Base-by-base conservation (phyloP, 2,888 invertebrate species). In the Apoderus coryli region DNA sequence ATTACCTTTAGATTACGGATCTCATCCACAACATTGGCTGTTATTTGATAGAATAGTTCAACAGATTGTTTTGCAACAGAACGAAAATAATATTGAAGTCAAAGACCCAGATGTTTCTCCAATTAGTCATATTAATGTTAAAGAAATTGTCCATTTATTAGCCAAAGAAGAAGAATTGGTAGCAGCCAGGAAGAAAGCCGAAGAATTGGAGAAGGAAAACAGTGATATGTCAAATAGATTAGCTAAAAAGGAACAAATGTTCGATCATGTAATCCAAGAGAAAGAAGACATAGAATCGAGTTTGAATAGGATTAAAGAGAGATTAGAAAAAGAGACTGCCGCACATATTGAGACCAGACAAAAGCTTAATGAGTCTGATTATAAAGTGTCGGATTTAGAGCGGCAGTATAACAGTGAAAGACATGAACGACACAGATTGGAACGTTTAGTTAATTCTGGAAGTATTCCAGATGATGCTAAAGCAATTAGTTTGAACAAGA, bases 381-480 rank as follows among this genome's bases (percentile, higher is more conserved):
- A 69, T 42, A 43, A 52, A 27, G 53, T 55, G 5, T 52, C 57
- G 3, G 63, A 63, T 36, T 46, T 67, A 34, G 66, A 67, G 41
- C 51, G 65, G 14, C 67, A 71, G 63, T 57, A 85, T 14, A 72
- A 68, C 39, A 78, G 75, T 49, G 84, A 85, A 53, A 69, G 84
- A 44, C 71, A 76, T 11, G 89, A 90, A 53, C 63, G 88, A 33
- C 69, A 74, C 38, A 73, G 88, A 34, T 65, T 86, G 37, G 88
- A 90, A 55, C 76, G 82, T 15, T 66, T 89, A 45, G 82, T 89
- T 40, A 84, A 77, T 43, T 85, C 85, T 44, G 90, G 90, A 40
- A 86, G 84, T 61, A 74, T 90, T 50, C 89, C 90, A 4, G 90
- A 92, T 53, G 92, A 92, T 54, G 85, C 89, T 14, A 92, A 90